A percentile compares a stretch with the other conserved stretches of the same genome.
phyloP scores from a whole-genome alignment of 2,113 vertebrate genomes.

The Paracanthobrama guichenoti region DNA sequence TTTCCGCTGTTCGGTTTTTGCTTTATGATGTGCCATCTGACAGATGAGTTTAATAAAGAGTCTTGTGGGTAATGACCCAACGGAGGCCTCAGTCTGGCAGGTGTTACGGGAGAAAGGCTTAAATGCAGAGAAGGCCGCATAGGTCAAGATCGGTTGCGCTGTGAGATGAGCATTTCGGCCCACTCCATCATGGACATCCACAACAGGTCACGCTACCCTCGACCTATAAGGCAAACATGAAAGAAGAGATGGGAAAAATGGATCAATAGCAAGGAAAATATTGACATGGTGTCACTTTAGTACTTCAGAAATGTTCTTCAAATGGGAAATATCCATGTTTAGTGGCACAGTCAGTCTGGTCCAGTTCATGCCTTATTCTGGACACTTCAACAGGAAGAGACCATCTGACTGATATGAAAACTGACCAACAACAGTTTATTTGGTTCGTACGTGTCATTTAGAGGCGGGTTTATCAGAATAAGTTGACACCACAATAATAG shows the following conservation, averaged over 20 bases:
- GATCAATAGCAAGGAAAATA: conserved; percentile 1
- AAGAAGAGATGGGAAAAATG: not conserved
- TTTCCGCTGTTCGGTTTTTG: conserved; percentile 25
- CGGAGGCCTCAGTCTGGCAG: not conserved
- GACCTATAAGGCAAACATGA: not conserved
- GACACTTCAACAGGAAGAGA: too few relatives aligned
- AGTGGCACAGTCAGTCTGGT: too few relatives aligned
- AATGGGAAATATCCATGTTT: too few relatives aligned
- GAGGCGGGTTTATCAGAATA: too few relatives aligned
- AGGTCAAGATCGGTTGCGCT: not conserved
- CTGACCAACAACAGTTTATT: too few relatives aligned
- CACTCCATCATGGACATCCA: conserved; percentile 6
- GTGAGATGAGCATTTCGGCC: not conserved
- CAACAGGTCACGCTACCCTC: not conserved
- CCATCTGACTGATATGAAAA: too few relatives aligned
- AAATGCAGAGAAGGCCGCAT: conserved; percentile 18
- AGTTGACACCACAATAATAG: too few relatives aligned
- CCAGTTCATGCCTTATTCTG: too few relatives aligned
- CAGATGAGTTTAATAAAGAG: conserved; percentile 53
- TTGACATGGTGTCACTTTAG: not conserved
- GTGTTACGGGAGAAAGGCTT: conserved; percentile 14
- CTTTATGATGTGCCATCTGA: conserved; percentile 35
- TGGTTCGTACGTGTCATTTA: too few relatives aligned
- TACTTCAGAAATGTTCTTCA: too few relatives aligned
- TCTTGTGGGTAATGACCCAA: conserved; percentile 44